Base-by-base conservation (phyloP, 2,113 vertebrate species). In the Aramus guarauna region DNA sequence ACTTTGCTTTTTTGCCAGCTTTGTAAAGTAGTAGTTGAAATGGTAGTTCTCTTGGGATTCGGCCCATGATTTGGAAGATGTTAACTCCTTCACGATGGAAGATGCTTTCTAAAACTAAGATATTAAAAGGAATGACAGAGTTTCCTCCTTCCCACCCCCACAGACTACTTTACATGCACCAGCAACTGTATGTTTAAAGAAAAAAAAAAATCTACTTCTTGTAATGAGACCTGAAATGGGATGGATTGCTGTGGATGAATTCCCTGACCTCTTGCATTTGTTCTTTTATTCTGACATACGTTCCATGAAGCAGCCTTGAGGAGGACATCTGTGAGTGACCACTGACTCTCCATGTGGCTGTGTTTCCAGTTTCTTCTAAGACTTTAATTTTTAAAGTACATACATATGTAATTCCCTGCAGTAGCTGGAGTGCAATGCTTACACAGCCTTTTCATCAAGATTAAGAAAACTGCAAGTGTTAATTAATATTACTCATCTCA, bases 211-310 rank as follows among this genome's bases (percentile, higher is more conserved):
- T 7, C 37, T 21, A 7, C n/a, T 34, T 5, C 19, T 17, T 74
- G 29, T n/a, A 20, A 12, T 3, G 39, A 68, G 29, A 14, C 68
- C 53, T 8, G 47, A 45, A n/a, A 2, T 43, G n/a, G 66, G 75
- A 20, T 66, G 43, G 78, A 18, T 62, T 36, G 75, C 72, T 50
- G 37, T 4, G 29, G 59, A n/a, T 62, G 19, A 43, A 48, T n/a
- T 30, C 43, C 32, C 48, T 22, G 3, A 27, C 67, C 62, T 36
- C 37, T 17, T 52, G 37, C 15, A 11, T 50, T 58, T 77, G 9
- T 32, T 37, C 55, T 37, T 71, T 14, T 22, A 4, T 43, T 68
- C 34, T 62, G 56, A 16, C 8, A 0, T 24, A 3, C 3, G 0
- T 39, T 32, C 36, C 15, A 2, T 2, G 29, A 48, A 32, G 32